Percentiles rank a stretch among this genome's conserved stretches.
Evolutionary conservation across 2,113 vertebrate species (phyloP).

Genomic region (Rhynchomys soricoides): DNA sequence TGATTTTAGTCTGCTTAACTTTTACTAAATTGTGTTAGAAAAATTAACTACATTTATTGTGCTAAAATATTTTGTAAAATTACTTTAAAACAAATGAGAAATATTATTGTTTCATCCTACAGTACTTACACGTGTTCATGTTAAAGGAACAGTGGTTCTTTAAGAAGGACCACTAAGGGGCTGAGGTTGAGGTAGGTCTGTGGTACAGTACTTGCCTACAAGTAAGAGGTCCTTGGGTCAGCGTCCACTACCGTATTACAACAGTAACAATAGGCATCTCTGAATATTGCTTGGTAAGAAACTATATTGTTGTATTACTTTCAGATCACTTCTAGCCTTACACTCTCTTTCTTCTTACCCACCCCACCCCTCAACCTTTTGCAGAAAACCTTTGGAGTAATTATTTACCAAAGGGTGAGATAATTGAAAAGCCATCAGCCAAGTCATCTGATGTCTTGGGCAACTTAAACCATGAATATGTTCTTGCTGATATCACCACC

Average conservation of each 20-base stretch:
- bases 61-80: conserved; percentile 28
- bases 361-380: neutral
- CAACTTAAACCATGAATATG: conserved; percentile 87
- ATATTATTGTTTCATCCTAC: conserved; percentile 18
- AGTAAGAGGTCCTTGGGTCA: neutral
- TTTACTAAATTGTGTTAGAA: conserved; percentile 46
- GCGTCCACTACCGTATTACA: neutral
- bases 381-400: conserved; percentile 94
- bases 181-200: too few relatives aligned
- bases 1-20: neutral
- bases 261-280: neutral
- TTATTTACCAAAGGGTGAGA: conserved; percentile 91
- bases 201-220: neutral
- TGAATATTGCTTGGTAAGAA: neutral
- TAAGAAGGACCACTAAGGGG: conserved; percentile 8
- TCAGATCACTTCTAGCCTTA: neutral
- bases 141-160: conserved; percentile 38
- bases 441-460: conserved; percentile 80
- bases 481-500: conserved; percentile 94
- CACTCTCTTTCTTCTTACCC: neutral
- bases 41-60: conserved; percentile 36
- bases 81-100: conserved; percentile 49
- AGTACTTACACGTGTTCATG: neutral
- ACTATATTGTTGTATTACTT: conserved; percentile 41
- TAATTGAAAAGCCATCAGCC: conserved; percentile 89